Evolutionary conservation across 1,140 invertebrate species (phyloP).

Genomic region (Elysia chlorotica): DNA sequence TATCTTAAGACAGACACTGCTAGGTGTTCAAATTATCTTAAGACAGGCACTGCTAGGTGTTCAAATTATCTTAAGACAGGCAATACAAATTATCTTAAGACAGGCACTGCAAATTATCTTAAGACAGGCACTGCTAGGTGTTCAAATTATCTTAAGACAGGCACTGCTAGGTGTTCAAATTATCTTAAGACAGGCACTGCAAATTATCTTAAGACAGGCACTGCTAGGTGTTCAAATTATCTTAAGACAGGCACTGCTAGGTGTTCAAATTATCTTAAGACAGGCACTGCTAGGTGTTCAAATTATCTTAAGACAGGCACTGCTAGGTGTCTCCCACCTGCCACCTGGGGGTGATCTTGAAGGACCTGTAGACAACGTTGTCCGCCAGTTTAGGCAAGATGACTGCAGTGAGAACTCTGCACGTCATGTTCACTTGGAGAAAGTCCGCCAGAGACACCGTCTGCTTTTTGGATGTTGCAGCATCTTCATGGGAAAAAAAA

Average conservation of each 20-base stretch:
- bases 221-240: neutral
- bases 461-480: neutral
- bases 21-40: too few relatives aligned
- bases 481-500: neutral
- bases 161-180: neutral
- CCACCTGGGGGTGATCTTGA: conserved; percentile 65
- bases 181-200: neutral
- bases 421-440: conserved; percentile 67
- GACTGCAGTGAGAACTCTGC: conserved; percentile 70
- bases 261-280: neutral
- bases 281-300: neutral
- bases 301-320: neutral
- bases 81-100: too few relatives aligned
- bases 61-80: too few relatives aligned
- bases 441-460: conserved; percentile 62
- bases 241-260: neutral
- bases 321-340: conserved; percentile 25
- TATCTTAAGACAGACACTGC: too few relatives aligned
- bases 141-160: too few relatives aligned
- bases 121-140: too few relatives aligned
- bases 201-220: neutral
- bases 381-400: conserved; percentile 63
- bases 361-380: conserved; percentile 32
- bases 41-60: too few relatives aligned
- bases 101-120: too few relatives aligned